Percentiles rank a stretch among this genome's conserved stretches.
These are phyloP conservation scores for Grallaria varia DNA, from an alignment of 2,113 vertebrate species.

Conservation along the genomic window DNA sequence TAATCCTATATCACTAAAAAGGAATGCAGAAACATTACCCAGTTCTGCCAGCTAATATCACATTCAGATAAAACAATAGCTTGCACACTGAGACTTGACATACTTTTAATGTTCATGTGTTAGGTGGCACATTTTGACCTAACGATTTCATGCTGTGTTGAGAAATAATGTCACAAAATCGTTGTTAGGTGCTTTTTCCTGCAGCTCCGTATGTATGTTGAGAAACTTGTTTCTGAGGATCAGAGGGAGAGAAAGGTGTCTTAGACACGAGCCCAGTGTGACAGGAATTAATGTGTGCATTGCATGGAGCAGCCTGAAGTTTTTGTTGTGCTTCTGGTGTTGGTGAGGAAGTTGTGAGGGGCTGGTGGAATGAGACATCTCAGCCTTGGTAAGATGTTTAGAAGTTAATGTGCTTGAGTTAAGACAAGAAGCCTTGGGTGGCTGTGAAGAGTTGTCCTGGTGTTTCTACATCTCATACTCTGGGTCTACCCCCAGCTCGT, in stretches of 20 bases:
- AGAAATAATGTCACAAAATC: constrained; percentile 54
- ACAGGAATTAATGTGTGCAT: neutral
- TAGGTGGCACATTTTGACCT: constrained; percentile 68
- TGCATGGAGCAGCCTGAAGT: neutral
- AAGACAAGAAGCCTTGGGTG: neutral
- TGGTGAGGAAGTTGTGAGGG: neutral
- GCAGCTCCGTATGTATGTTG: neutral
- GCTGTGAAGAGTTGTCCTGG: neutral
- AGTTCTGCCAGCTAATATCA: constrained; percentile 60
- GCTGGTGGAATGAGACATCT: neutral
- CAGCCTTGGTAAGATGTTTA: neutral
- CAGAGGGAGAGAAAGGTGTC: constrained; percentile 46
- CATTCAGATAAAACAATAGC: constrained; percentile 65
- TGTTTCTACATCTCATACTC: neutral
- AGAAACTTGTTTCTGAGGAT: constrained; percentile 29
- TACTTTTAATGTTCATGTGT: constrained; percentile 67
- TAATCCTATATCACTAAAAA: neutral
- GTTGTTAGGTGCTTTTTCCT: constrained; percentile 49
- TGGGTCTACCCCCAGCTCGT: rapidly evolving
- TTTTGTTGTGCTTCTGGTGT: neutral
- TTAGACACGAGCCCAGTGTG: neutral
- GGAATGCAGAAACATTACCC: constrained; percentile 16
- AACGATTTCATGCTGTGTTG: constrained; percentile 56
- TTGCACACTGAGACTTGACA: constrained; percentile 62
- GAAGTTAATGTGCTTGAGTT: neutral